Evolutionary conservation across 2,113 vertebrate genomes (phyloP).

Genomic region (Oryzias curvinotus): DNA sequence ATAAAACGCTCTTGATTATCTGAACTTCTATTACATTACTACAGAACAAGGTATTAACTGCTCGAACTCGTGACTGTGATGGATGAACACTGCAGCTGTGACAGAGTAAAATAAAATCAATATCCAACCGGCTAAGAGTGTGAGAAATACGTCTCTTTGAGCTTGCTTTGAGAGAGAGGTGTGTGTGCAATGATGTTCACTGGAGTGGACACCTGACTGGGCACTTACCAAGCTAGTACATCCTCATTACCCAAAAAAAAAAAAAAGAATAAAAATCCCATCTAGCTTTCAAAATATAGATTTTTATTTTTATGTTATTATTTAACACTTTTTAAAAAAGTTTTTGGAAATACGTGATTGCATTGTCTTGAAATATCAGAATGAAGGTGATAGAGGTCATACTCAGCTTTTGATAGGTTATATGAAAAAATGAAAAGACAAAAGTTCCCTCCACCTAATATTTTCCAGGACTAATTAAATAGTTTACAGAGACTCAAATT

Average conservation of each 20-base stretch:
- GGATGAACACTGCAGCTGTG: conserved; percentile 19
- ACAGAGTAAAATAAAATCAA: conserved; percentile 27
- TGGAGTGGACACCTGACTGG: background rate
- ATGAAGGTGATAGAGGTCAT: no score
- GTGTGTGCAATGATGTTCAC: conserved; percentile 2
- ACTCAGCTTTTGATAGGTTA: no score
- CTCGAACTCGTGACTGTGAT: conserved; percentile 40
- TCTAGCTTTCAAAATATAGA: background rate
- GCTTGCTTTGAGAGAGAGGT: conserved; percentile 4
- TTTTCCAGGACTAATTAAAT: no score
- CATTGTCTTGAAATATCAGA: no score
- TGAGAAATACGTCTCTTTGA: conserved; percentile 11
- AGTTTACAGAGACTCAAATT: no score
- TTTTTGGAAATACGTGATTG: background rate
- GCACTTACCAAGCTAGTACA: background rate
- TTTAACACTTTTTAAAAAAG: no score
- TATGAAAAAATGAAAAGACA: no score
- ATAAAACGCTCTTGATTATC: conserved; percentile 39
- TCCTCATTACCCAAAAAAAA: background rate
- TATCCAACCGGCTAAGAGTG: conserved; percentile 22
- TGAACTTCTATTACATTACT: conserved; percentile 27
- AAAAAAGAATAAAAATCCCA: background rate
- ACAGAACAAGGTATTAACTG: conserved; percentile 35
- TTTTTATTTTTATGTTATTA: no score
- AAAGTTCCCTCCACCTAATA: no score